Conservation (phyloP, 2,888 invertebrate genomes). For the Hyposoter didymator region DNA sequence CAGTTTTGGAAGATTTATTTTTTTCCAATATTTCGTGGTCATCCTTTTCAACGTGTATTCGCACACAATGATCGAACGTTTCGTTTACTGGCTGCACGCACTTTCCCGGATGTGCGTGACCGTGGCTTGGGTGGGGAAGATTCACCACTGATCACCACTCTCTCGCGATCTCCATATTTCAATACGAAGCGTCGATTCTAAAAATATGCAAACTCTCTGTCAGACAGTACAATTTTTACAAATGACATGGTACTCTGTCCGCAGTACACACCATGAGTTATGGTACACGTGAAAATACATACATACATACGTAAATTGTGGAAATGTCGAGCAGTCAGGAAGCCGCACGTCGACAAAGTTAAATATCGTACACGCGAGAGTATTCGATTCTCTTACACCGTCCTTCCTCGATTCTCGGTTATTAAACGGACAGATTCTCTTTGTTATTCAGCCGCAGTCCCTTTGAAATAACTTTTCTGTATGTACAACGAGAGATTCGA, state of each 20-base stretch:
- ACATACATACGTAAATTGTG: slow-evolving; percentile 16
- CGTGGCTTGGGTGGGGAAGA: slow-evolving; percentile 2
- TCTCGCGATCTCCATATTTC: slow-evolving; percentile 25
- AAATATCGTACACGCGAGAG: slow-evolving; percentile 28
- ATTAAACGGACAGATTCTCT: slow-evolving; percentile 36
- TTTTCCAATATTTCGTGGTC: background rate
- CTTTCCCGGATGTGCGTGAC: slow-evolving; percentile 70
- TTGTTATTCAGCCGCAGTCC: slow-evolving; percentile 39
- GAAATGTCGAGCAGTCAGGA: slow-evolving; percentile 27
- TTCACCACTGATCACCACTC: slow-evolving; percentile 6
- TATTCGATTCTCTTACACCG: background rate
- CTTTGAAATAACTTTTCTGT: slow-evolving; percentile 16
- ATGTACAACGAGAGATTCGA: slow-evolving; percentile 15
- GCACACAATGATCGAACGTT: background rate
- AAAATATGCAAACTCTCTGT: slow-evolving; percentile 34
- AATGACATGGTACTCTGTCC: slow-evolving; percentile 26
- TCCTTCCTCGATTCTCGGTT: slow-evolving; percentile 1
- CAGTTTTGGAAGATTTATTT: background rate
- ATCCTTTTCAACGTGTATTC: background rate
- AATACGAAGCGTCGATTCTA: slow-evolving; percentile 37
- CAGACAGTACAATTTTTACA: slow-evolving; percentile 39
- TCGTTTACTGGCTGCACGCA: slow-evolving; percentile 45
- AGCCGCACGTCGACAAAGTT: slow-evolving; percentile 34
- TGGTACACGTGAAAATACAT: background rate
- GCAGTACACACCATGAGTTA: background rate